Conservation (phyloP, 2,888 invertebrate genomes). For the Amblyjoppa proteus region DNA sequence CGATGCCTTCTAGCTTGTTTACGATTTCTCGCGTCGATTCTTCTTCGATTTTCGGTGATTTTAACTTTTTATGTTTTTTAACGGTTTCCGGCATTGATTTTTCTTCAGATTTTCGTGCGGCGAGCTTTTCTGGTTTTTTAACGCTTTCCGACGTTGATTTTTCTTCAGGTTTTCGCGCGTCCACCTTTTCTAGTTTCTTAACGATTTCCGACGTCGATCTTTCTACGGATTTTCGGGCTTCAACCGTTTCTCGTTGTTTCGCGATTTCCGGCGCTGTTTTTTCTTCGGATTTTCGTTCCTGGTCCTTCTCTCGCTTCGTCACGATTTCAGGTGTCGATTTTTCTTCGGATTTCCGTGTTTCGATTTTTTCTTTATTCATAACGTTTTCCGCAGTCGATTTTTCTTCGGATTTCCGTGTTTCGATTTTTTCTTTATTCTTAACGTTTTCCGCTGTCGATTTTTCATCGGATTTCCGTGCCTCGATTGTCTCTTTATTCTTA, state of each 20-base stretch:
- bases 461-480: not conserved
- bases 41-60: not conserved
- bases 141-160: not conserved
- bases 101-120: not conserved
- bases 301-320: not conserved
- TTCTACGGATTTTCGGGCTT: not conserved
- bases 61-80: not conserved
- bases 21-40: not conserved
- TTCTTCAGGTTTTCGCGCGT: not conserved
- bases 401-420: not conserved
- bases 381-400: not conserved
- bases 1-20: not conserved
- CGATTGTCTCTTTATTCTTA: not conserved
- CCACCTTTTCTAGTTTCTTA: not conserved
- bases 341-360: not conserved
- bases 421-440: not conserved
- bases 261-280: not conserved
- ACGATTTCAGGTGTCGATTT: not conserved
- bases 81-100: not conserved
- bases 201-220: not conserved
- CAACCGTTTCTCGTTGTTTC: not conserved
- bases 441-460: not conserved
- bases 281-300: not conserved
- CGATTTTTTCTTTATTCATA: not conserved
- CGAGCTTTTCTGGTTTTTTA: not conserved